Conservation (phyloP, 2,797 vertebrate genomes). For the Mergus octosetaceus region DNA sequence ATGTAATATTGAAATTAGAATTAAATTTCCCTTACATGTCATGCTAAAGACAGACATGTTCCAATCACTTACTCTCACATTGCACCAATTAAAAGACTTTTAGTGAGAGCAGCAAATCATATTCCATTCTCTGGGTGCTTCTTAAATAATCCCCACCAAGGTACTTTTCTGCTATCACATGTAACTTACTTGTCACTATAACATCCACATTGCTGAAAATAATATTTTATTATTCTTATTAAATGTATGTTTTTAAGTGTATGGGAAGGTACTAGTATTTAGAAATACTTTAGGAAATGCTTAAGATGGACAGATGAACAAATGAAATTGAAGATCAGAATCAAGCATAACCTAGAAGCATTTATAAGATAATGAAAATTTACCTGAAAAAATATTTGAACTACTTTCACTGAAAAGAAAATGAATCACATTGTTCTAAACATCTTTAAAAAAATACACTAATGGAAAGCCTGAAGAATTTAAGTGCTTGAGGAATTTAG, state of each 20-base stretch:
- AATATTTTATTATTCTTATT: slow-evolving; percentile 8
- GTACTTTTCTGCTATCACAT: not conserved
- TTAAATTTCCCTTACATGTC: not conserved
- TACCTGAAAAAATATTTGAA: not conserved
- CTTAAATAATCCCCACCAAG: not conserved
- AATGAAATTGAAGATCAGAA: not conserved
- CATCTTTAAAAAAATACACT: not conserved
- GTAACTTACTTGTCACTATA: not conserved
- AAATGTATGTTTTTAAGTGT: slow-evolving; percentile 1
- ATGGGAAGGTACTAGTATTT: slow-evolving; percentile 1
- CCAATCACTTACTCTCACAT: not conserved
- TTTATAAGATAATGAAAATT: not conserved
- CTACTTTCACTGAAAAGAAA: not conserved
- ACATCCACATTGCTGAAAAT: slow-evolving; percentile 14
- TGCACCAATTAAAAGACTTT: not conserved
- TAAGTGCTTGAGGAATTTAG: not conserved
- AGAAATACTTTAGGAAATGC: not conserved
- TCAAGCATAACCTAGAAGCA: not conserved
- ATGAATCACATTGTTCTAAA: slow-evolving; percentile 5
- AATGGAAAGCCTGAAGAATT: not conserved
- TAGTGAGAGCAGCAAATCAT: not conserved
- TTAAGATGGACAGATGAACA: not conserved
- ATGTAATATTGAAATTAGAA: not conserved
- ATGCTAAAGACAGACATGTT: not conserved
- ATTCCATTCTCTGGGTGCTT: not conserved